A percentile compares a stretch with the other conserved stretches of the same genome.
These are phyloP conservation scores for Eumacrocentrus americanus DNA, from an alignment of 2,888 invertebrate species.

Conservation along the genomic window DNA sequence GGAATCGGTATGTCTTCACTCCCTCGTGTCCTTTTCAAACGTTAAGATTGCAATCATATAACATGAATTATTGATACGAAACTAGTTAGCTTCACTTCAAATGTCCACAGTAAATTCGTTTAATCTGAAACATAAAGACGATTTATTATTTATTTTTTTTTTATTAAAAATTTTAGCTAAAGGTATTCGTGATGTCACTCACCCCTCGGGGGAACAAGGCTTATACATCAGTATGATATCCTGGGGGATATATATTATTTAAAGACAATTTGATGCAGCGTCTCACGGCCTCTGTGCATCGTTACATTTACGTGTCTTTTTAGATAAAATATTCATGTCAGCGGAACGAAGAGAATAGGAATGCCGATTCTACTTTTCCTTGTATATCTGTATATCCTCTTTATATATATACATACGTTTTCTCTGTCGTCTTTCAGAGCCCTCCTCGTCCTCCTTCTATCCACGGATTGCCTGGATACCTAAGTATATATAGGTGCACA, in stretches of 20 bases:
- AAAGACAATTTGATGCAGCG: conserved; percentile 49
- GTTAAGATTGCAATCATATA: background rate
- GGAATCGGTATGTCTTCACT: conserved; percentile 17
- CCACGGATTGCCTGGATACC: background rate
- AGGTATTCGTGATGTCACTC: too few species aligned
- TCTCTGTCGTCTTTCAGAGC: background rate
- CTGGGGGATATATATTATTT: conserved; percentile 44
- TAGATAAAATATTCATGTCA: conserved; percentile 48
- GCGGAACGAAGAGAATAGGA: conserved; percentile 42
- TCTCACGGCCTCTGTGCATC: conserved; percentile 38
- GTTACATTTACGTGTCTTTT: conserved; percentile 34
- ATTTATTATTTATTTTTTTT: too few species aligned
- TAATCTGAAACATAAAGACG: too few species aligned
- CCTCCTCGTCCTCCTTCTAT: background rate
- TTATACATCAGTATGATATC: background rate
- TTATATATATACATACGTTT: background rate
- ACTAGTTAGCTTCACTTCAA: conserved; percentile 47
- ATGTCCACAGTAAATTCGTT: conserved; percentile 39
- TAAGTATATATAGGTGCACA: background rate
- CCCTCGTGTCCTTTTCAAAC: background rate
- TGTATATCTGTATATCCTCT: background rate
- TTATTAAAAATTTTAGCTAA: too few species aligned
- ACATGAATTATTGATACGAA: conserved; percentile 53
- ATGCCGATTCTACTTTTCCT: conserved; percentile 40
- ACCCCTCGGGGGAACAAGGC: background rate